These are phyloP conservation scores for Phalanger gymnotis DNA, from an alignment of 2,797 vertebrate genomes.

Conservation along the genomic window DNA sequence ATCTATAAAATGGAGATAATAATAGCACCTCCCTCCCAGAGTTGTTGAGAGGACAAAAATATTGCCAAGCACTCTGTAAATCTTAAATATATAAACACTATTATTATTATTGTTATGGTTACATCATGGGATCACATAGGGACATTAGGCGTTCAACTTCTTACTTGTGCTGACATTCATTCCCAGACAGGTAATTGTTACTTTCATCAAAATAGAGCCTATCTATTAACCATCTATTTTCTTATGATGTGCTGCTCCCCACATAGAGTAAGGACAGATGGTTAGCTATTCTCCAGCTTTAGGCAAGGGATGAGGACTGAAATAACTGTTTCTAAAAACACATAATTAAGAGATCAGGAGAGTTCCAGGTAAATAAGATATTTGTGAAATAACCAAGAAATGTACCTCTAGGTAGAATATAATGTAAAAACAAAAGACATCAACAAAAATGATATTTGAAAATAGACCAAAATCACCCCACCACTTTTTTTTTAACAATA, in stretches of 20 bases:
- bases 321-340: neutral
- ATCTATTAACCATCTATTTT: neutral
- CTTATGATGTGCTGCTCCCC: neutral
- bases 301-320: constrained; percentile 10
- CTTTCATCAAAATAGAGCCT: neutral
- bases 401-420: neutral
- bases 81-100: neutral
- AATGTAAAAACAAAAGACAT: neutral
- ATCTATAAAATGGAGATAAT: neutral
- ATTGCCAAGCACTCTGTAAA: no score
- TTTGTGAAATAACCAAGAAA: neutral
- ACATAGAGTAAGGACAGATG: neutral
- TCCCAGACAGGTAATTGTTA: neutral
- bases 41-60: neutral
- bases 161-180: neutral
- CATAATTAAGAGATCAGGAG: neutral
- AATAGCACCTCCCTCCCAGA: fast-evolving
- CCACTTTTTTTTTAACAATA: neutral
- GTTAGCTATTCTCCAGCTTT: neutral
- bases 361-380: neutral
- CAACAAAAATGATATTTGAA: neutral
- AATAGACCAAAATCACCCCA: neutral
- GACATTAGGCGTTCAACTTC: neutral
- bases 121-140: neutral
- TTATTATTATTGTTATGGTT: neutral